Evolutionary conservation across 2,888 invertebrate species (phyloP).

Genomic region (Chesias legatella): DNA sequence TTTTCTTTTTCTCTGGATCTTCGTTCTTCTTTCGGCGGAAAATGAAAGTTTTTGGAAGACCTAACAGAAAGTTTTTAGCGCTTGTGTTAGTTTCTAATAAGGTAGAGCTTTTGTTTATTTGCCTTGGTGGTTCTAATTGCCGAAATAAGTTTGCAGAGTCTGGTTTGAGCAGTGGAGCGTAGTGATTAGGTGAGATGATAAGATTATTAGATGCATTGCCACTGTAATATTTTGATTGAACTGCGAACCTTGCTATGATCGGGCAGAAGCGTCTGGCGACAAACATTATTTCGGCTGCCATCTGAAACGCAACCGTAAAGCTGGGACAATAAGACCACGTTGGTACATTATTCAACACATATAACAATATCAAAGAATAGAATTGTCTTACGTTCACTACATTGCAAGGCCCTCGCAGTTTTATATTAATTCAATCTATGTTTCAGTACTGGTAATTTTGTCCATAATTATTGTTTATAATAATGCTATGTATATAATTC

Average conservation of each 20-base stretch:
- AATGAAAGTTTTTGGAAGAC: conserved; percentile 50
- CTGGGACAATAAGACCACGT: neutral
- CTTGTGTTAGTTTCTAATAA: conserved; percentile 35
- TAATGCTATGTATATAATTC: conserved; percentile 1
- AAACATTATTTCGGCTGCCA: conserved; percentile 48
- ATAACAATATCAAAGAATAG: conserved; percentile 1
- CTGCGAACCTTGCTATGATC: conserved; percentile 26
- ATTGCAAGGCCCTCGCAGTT: conserved; percentile 28
- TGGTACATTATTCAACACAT: too few species aligned
- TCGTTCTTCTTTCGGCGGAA: conserved; percentile 44
- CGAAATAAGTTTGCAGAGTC: conserved; percentile 34
- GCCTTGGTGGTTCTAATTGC: conserved; percentile 37
- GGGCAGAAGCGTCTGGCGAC: conserved; percentile 34
- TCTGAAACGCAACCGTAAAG: conserved; percentile 39
- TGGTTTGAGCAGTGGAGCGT: conserved; percentile 3
- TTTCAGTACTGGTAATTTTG: conserved; percentile 22
- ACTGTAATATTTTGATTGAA: conserved; percentile 13
- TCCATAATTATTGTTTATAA: conserved; percentile 30
- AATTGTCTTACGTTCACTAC: conserved; percentile 27
- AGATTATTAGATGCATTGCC: conserved; percentile 3
- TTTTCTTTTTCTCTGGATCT: conserved; percentile 44
- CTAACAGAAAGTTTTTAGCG: conserved; percentile 37
- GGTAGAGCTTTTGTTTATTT: conserved; percentile 29
- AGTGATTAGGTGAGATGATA: conserved; percentile 3
- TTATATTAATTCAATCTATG: conserved; percentile 9